These are phyloP conservation scores for Uria lomvia DNA, from an alignment of 2,113 vertebrate species.

Conservation along the genomic window DNA sequence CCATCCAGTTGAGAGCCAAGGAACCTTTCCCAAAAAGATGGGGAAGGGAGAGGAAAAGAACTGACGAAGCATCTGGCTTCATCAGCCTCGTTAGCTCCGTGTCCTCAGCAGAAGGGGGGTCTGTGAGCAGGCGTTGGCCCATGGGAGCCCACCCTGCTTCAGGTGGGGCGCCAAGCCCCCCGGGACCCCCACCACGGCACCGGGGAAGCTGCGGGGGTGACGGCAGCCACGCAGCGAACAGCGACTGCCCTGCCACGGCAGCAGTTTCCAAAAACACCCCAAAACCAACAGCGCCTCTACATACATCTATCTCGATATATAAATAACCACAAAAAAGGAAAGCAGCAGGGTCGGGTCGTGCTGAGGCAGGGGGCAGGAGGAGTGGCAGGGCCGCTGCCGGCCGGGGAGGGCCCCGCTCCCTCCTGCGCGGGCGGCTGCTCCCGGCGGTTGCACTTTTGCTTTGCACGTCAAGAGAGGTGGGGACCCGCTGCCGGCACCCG, in stretches of 20 bases:
- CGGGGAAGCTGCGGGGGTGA: accelerated
- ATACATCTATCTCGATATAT: accelerated
- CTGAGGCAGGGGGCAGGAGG: not conserved
- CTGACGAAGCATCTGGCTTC: accelerated
- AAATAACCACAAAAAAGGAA: accelerated
- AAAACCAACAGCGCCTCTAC: accelerated
- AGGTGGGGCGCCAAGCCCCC: accelerated
- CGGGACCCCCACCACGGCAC: accelerated
- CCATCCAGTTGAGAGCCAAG: accelerated
- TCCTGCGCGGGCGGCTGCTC: not conserved
- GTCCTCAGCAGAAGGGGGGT: not conserved
- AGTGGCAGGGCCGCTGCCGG: not conserved
- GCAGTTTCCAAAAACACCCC: not conserved
- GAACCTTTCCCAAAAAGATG: not conserved
- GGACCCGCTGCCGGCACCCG: not conserved
- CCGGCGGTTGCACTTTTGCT: conserved; percentile 26
- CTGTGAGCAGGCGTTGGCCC: accelerated
- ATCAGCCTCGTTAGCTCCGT: accelerated
- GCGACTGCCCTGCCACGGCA: accelerated
- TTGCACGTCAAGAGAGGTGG: not conserved
- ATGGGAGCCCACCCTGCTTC: accelerated
- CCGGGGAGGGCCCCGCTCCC: not conserved
- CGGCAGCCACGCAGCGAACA: accelerated
- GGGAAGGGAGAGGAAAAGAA: not conserved
- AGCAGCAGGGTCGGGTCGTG: accelerated